These are phyloP conservation scores for Caenorhabditis doughertyi DNA, from an alignment of 2,888 invertebrate species.

Conservation along the genomic window DNA sequence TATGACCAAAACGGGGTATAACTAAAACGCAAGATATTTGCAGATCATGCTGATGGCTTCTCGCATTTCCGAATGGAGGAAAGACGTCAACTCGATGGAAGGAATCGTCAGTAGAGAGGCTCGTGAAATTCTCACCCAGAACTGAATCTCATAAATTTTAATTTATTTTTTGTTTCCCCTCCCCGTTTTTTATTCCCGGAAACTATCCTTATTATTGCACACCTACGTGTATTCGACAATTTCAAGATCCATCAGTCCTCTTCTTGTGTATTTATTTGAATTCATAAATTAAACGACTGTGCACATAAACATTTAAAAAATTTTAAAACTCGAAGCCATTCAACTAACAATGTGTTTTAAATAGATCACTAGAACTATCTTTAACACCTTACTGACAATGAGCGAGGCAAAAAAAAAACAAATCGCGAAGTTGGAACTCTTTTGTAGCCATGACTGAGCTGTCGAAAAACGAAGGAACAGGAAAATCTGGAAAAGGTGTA, in stretches of 20 bases:
- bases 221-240: slow-evolving; percentile 42
- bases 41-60: slow-evolving; percentile 89
- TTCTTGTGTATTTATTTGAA: slow-evolving; percentile 59
- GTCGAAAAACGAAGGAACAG: slow-evolving; percentile 40
- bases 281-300: slow-evolving; percentile 42
- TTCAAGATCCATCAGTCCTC: slow-evolving; percentile 34
- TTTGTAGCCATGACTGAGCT: slow-evolving; percentile 35
- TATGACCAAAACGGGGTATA: slow-evolving; percentile 73
- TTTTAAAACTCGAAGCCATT: background rate
- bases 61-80: slow-evolving; percentile 88
- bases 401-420: background rate
- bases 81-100: slow-evolving; percentile 89
- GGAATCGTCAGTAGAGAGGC: slow-evolving; percentile 88
- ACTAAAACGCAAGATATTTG: background rate
- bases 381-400: slow-evolving; percentile 3
- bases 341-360: slow-evolving; percentile 37
- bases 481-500: slow-evolving; percentile 10
- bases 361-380: slow-evolving; percentile 29
- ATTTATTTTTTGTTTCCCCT: slow-evolving; percentile 27
- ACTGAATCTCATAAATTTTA: slow-evolving; percentile 59
- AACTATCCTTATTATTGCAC: slow-evolving; percentile 42
- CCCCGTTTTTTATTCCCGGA: slow-evolving; percentile 6
- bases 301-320: slow-evolving; percentile 22
- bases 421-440: background rate
- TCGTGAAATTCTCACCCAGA: slow-evolving; percentile 88